These are phyloP conservation scores for Xiphophorus maculatus DNA, from an alignment of 2,113 vertebrate species.

Conservation along the genomic window DNA sequence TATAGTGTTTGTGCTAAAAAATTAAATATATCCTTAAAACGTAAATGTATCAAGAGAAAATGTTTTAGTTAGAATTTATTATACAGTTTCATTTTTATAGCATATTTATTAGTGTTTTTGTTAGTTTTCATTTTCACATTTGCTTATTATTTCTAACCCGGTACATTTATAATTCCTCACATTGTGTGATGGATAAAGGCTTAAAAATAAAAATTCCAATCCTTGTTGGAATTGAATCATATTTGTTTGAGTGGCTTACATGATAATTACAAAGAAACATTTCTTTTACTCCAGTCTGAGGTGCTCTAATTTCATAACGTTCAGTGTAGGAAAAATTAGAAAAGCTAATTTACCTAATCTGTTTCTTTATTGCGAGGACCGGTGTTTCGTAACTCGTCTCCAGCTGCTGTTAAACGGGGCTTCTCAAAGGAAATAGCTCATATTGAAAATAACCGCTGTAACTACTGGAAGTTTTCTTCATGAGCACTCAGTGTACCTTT, in stretches of 20 bases:
- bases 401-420: slow-evolving; percentile 41
- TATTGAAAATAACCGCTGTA: slow-evolving; percentile 43
- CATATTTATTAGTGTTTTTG: slow-evolving; percentile 10
- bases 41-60: slow-evolving; percentile 13
- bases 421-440: slow-evolving; percentile 48
- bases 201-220: slow-evolving; percentile 21
- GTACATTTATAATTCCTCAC: slow-evolving; percentile 16
- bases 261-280: slow-evolving; percentile 61
- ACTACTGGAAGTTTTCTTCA: slow-evolving; percentile 23
- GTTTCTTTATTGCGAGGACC: slow-evolving; percentile 41
- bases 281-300: slow-evolving; percentile 58
- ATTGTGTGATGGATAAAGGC: neutral
- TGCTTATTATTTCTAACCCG: slow-evolving; percentile 1
- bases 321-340: slow-evolving; percentile 59
- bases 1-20: slow-evolving; percentile 5
- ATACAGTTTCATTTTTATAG: neutral
- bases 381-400: slow-evolving; percentile 50
- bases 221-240: slow-evolving; percentile 48
- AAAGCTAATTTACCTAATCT: slow-evolving; percentile 71
- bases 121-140: slow-evolving; percentile 1
- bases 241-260: slow-evolving; percentile 54
- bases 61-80: slow-evolving; percentile 3
- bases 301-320: slow-evolving; percentile 65
- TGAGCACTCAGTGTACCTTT: neutral
- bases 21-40: slow-evolving; percentile 15